Percentiles rank a stretch among this genome's conserved stretches.
These are phyloP conservation scores for Tragopan temminckii DNA, from an alignment of 2,797 vertebrate genomes.

Conservation along the genomic window DNA sequence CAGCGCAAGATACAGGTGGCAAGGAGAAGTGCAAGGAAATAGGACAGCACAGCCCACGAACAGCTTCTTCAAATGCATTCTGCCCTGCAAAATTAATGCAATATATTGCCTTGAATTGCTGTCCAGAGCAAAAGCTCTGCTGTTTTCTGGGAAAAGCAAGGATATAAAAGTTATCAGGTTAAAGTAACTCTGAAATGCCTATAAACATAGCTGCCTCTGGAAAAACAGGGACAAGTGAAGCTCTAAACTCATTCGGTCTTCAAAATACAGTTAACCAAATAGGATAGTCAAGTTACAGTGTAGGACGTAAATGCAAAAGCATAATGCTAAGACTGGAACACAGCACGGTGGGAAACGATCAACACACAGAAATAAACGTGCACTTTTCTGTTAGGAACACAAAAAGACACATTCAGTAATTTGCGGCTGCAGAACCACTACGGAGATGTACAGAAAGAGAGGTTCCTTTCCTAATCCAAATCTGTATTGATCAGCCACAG, in stretches of 20 bases:
- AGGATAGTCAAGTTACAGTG: background rate
- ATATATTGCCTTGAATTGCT: accelerated
- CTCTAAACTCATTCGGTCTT: background rate
- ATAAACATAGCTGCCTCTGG: background rate
- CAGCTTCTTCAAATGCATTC: background rate
- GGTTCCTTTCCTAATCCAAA: background rate
- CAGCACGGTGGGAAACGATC: accelerated
- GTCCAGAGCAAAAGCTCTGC: background rate
- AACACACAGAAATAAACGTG: background rate
- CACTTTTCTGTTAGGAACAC: background rate
- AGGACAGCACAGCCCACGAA: background rate
- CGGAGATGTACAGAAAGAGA: background rate
- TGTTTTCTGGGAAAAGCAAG: background rate
- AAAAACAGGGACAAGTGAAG: background rate
- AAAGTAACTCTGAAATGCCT: background rate
- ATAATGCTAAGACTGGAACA: background rate
- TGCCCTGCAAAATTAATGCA: background rate
- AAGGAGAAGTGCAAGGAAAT: background rate
- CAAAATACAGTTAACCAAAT: accelerated
- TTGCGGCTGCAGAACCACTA: accelerated
- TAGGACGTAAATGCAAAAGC: background rate
- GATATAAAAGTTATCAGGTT: background rate
- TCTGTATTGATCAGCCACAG: accelerated
- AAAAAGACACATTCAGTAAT: background rate
- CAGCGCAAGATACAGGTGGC: background rate